Evolutionary conservation across 2,888 invertebrate species (phyloP), one percentile per base, ranked within the genome.

Genomic region (Cephus sareptanus): DNA sequence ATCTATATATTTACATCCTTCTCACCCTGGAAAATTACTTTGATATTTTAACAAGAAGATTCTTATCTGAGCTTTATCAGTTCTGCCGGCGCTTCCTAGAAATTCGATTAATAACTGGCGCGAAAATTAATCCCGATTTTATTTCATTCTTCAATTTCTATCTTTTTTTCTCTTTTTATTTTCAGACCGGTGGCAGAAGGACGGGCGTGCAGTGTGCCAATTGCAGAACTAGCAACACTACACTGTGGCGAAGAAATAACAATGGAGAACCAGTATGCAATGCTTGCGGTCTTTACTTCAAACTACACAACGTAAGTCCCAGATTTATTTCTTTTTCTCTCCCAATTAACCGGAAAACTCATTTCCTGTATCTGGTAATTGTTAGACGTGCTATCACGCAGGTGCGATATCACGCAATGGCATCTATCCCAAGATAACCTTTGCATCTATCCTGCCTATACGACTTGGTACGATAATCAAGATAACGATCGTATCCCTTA

Each of bases 201-300:
- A 94, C 95, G 84, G 95, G 94, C 1, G 93, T 95, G 30, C 95
- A 95, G 88, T 96, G 96, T 89, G 95, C 95, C 79, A 96, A 96
- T 91, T 96, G 95, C 87, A 94, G 94, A 74, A 94, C 95, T n/a
- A 94, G 94, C 81, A 94, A 94, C 78, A 99, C 99, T 86, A 99
- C 99, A 83, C 94, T 99, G 87, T 99, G 99, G 99, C 95, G 99
- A 86, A 95, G 99, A 92, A 99, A 99, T 94, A 98, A 98, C 92
- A 98, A 98, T 89, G 99, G 99, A 84, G 98, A 99, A 94, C 99
- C 99, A 93, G 95, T 99, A 89, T 99, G 99, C 95, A 99, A 99
- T 94, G 99, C 99, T 85, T 99, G 99, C 93, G 99, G 99, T 89
- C 96, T 99, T 87, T 99, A 99, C 94, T 96, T 96, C 93, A 98